These are phyloP conservation scores for Salmo trutta DNA, from an alignment of 2,797 vertebrate species.

Conservation along the genomic window DNA sequence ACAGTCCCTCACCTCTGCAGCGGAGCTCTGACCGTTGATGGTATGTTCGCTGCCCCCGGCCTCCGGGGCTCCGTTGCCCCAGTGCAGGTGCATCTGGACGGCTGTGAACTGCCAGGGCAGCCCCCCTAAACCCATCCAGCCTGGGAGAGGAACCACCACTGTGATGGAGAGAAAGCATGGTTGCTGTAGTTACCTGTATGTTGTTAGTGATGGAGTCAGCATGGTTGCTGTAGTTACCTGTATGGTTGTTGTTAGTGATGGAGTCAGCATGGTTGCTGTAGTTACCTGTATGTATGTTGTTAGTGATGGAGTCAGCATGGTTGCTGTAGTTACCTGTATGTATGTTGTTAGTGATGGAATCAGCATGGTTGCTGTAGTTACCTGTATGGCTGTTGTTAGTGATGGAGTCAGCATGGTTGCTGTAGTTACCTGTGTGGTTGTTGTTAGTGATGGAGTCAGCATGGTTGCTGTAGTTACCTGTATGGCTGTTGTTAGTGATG, in stretches of 20 bases:
- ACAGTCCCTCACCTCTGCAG: conserved; percentile 80
- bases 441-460: not conserved
- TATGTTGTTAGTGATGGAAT: conserved; percentile 75
- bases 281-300: not conserved
- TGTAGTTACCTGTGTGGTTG: not conserved
- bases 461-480: conserved; percentile 76
- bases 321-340: conserved; percentile 83
- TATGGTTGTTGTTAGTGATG: no score
- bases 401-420: no score
- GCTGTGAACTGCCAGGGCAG: conserved; percentile 79
- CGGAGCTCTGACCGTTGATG: conserved; percentile 74
- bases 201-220: no score
- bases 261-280: no score
- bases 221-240: no score
- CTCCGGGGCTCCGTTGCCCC: conserved; percentile 76
- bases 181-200: no score
- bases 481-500: conserved; percentile 84
- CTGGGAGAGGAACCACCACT: conserved; percentile 82
- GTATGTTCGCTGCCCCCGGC: conserved; percentile 84
- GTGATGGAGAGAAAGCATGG: conserved; percentile 6
- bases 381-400: no score
- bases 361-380: no score
- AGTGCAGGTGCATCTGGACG: conserved; percentile 89
- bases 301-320: conserved; percentile 9
- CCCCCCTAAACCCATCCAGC: conserved; percentile 79